Base-by-base conservation (phyloP, 2,888 invertebrate genomes). In the Ectropis crepuscularia region DNA sequence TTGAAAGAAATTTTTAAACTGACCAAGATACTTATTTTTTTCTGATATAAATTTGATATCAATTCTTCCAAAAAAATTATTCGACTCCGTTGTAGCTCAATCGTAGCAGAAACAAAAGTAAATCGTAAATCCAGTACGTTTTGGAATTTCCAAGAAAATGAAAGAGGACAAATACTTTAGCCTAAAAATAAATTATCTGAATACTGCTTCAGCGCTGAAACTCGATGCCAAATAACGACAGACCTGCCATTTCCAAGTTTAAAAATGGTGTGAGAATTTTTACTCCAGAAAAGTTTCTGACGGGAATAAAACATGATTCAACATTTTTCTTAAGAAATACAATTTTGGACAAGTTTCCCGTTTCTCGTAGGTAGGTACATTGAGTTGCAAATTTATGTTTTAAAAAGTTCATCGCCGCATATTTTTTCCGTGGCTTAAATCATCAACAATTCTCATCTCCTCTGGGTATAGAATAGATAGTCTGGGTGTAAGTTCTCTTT, bases 171-270 rank as follows among this genome's bases (percentile, higher is more conserved):
- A 66, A 67, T 61, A 59, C 64, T 63, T 53, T 62, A 46, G 16
- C 59, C 66, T 53, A 45, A 69, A 72, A 79, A 77, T 68, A 71
- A 71, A 71, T 67, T 67, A 65, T 70, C 61, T 67, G 63, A 69
- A 67, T 67, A 68, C 55, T 67, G 16, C 16, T 69, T 63, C 39
- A 38, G 65, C 53, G 42, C 47, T 46, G 47, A 63, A 61, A 55
- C 51, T 57, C 63, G 69, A 69, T 65, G 70, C 73, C 74, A 70
- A 71, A 62, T 65, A 61, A 62, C 61, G 61, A 36, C 64, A 63
- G 65, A 69, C 68, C 54, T 58, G 61, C 11, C 42, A 58, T 53
- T 47, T 55, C 57, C 63, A 75, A 71, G 67, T 69, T 53, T 43
- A 42, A 67, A 70, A 72, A 65, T 51, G 57, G 55, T 37, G 46